Conservation (phyloP, 1,140 invertebrate species). For the Sarcophaga peregrina region DNA sequence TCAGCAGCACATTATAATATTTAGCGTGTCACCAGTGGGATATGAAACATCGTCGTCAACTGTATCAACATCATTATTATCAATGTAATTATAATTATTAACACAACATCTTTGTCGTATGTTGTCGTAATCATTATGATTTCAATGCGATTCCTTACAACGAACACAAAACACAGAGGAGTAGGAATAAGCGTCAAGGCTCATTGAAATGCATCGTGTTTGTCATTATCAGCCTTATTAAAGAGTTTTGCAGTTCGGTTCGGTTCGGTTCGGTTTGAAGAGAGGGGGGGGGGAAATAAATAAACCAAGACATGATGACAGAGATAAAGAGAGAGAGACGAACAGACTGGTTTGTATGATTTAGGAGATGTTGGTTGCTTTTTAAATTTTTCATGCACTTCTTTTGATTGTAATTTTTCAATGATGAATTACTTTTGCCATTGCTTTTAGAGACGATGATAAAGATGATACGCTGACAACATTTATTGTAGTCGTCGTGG, state of each 20-base stretch:
- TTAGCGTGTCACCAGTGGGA: background rate
- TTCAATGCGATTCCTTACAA: too few relatives aligned
- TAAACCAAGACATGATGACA: too few relatives aligned
- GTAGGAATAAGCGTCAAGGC: background rate
- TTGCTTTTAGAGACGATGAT: background rate
- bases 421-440: background rate
- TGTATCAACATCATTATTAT: background rate
- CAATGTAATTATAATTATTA: too few relatives aligned
- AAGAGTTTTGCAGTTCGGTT: background rate
- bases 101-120: background rate
- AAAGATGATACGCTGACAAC: background rate
- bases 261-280: too few relatives aligned
- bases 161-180: background rate
- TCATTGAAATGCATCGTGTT: constrained; percentile 39
- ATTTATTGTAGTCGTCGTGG: background rate
- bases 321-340: too few relatives aligned
- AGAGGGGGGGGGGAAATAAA: background rate
- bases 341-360: too few relatives aligned
- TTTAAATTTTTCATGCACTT: background rate
- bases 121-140: background rate
- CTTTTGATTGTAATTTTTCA: background rate
- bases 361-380: too few relatives aligned
- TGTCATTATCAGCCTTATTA: constrained; percentile 40
- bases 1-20: background rate
- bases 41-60: background rate